Percentiles rank a stretch among this genome's conserved stretches.
phyloP scores from a whole-genome alignment of 2,113 vertebrate genomes.

The Vicugna pacos region DNA sequence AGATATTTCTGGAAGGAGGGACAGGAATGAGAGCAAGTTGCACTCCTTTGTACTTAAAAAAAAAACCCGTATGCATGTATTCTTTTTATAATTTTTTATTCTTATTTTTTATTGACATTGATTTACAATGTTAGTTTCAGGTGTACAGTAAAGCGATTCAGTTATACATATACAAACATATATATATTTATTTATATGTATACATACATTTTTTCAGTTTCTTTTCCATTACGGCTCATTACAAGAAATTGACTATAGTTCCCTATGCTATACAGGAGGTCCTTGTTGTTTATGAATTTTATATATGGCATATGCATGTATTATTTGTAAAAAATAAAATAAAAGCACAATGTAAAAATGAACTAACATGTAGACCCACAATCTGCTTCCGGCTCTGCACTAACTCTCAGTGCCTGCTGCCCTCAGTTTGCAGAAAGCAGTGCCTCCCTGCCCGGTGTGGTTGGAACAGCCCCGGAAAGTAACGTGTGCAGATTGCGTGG shows the following conservation, averaged over 20 bases:
- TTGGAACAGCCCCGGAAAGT: background rate
- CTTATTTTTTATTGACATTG: no score
- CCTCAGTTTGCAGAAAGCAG: background rate
- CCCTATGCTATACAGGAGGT: no score
- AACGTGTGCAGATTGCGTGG: background rate
- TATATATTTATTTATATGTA: no score
- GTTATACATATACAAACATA: no score
- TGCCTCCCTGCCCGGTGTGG: rapidly evolving
- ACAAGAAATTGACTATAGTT: no score
- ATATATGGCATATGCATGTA: no score
- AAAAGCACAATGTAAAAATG: background rate
- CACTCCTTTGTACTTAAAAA: background rate
- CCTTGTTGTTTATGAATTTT: no score
- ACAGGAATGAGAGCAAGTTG: background rate
- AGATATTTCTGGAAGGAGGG: background rate
- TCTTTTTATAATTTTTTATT: background rate
- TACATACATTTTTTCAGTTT: no score
- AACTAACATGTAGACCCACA: background rate
- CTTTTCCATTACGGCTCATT: no score
- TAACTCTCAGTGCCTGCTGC: rapidly evolving
- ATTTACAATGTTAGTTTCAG: no score
- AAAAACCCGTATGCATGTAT: background rate
- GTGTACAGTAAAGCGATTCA: no score
- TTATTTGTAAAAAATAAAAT: background rate
- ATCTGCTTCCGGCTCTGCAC: background rate